Conservation (phyloP, 1,140 invertebrate genomes). For the Augochlora pura region DNA sequence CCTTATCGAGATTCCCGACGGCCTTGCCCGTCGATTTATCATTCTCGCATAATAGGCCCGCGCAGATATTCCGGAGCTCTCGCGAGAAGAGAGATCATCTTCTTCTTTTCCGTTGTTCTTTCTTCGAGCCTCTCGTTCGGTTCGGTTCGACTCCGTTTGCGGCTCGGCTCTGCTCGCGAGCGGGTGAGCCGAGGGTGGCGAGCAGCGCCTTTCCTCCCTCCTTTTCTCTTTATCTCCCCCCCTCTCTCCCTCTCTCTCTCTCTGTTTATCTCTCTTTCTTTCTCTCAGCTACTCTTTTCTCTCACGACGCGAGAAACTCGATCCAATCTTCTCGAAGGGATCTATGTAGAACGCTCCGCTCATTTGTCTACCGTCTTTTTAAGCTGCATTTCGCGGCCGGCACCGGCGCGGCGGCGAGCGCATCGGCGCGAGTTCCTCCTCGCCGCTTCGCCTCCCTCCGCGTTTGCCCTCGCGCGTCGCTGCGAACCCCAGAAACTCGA, state of each 20-base stretch:
- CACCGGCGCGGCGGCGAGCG: slow-evolving; percentile 42
- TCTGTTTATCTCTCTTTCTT: background rate
- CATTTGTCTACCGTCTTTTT: slow-evolving; percentile 77
- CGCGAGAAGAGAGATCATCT: slow-evolving; percentile 39
- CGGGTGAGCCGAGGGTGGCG: slow-evolving; percentile 34
- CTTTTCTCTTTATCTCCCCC: background rate
- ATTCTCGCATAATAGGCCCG: slow-evolving; percentile 64
- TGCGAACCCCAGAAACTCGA: slow-evolving; percentile 59
- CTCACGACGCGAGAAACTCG: slow-evolving; percentile 76
- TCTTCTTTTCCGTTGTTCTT: slow-evolving; percentile 8
- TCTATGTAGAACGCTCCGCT: slow-evolving; percentile 78
- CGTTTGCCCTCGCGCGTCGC: slow-evolving; percentile 27
- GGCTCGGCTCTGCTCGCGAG: background rate
- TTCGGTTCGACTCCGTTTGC: slow-evolving; percentile 9
- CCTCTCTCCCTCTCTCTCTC: background rate
- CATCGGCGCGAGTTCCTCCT: background rate
- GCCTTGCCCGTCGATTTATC: slow-evolving; percentile 69
- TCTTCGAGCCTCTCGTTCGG: background rate
- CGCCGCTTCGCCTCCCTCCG: background rate
- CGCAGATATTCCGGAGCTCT: slow-evolving; percentile 51
- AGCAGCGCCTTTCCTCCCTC: slow-evolving; percentile 25
- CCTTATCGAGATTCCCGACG: slow-evolving; percentile 61
- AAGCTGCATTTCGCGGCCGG: slow-evolving; percentile 66
- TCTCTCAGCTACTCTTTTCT: slow-evolving; percentile 66
- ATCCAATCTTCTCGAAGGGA: slow-evolving; percentile 75